Evolutionary conservation across 2,113 vertebrate species (phyloP).

Genomic region (Myotis lucifugus): DNA sequence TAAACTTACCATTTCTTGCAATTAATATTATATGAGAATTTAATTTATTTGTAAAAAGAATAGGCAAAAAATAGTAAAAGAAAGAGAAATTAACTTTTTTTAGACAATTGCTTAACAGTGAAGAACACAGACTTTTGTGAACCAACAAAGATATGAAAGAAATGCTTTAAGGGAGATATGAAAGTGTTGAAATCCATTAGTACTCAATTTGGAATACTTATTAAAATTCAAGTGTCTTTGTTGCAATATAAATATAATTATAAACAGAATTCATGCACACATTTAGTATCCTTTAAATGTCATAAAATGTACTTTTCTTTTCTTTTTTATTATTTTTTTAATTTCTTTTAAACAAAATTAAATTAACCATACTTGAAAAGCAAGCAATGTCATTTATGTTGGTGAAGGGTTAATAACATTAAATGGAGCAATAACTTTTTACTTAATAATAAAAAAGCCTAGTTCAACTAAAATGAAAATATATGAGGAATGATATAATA

Average conservation of each 20-base stretch:
- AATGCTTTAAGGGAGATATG: constrained; percentile 68
- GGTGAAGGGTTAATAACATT: background rate
- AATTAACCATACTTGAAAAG: constrained; percentile 41
- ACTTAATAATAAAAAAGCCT: constrained; percentile 6
- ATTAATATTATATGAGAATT: background rate
- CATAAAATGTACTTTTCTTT: constrained; percentile 11
- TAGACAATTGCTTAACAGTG: constrained; percentile 70
- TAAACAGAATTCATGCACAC: constrained; percentile 72
- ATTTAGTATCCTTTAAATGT: constrained; percentile 60
- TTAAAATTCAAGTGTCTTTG: constrained; percentile 72
- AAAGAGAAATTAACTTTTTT: background rate
- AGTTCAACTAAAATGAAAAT: background rate
- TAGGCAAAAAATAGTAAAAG: too few species aligned
- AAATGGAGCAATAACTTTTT: background rate
- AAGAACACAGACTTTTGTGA: constrained; percentile 68
- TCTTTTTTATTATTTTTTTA: too few species aligned
- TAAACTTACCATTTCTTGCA: background rate
- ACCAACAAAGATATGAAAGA: constrained; percentile 72
- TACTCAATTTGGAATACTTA: constrained; percentile 76
- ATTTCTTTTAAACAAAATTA: background rate
- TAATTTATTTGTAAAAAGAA: too few species aligned
- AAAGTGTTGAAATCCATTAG: constrained; percentile 78
- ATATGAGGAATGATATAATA: background rate
- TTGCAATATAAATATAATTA: constrained; percentile 82
- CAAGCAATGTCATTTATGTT: background rate